Percentiles rank a stretch among this genome's conserved stretches.
Evolutionary conservation across 2,888 invertebrate genomes (phyloP).

Genomic region (Andrena fulva): DNA sequence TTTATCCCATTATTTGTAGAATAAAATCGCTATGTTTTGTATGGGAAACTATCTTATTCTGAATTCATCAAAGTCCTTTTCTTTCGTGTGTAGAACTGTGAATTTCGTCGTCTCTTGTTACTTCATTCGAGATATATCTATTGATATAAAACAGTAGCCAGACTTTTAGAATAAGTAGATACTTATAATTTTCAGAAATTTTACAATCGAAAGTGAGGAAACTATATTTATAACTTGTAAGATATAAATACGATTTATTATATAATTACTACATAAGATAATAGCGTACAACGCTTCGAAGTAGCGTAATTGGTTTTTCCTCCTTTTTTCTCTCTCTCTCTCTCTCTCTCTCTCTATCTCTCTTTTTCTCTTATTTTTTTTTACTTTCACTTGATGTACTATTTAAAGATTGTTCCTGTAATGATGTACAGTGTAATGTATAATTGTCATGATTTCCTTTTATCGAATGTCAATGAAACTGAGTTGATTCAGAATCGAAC

Average conservation of each 20-base stretch:
- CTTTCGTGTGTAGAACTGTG: conserved; percentile 65
- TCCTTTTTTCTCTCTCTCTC: not conserved
- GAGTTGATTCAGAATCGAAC: conserved; percentile 65
- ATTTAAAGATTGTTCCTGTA: conserved; percentile 75
- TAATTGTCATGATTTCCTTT: conserved; percentile 68
- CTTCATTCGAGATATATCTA: conserved; percentile 60
- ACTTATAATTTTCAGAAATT: conserved; percentile 71
- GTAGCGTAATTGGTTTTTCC: conserved; percentile 60
- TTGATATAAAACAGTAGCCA: conserved; percentile 41
- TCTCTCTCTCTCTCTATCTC: too few species aligned
- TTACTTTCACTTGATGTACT: conserved; percentile 71
- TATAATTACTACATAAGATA: conserved; percentile 67
- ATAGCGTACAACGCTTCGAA: conserved; percentile 67
- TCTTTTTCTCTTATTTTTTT: conserved; percentile 45
- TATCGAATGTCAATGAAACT: conserved; percentile 67
- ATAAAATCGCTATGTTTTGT: conserved; percentile 85
- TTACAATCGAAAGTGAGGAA: conserved; percentile 72
- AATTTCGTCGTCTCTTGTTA: conserved; percentile 60
- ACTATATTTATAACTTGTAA: conserved; percentile 76
- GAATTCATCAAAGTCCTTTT: conserved; percentile 70
- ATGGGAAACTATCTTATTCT: conserved; percentile 79
- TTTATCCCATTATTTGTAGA: conserved; percentile 84
- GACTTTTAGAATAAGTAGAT: conserved; percentile 68
- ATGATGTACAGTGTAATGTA: conserved; percentile 75
- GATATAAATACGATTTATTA: conserved; percentile 72